Evolutionary conservation across 2,797 vertebrate genomes (phyloP).

Genomic region (Gadopsis marmoratus): DNA sequence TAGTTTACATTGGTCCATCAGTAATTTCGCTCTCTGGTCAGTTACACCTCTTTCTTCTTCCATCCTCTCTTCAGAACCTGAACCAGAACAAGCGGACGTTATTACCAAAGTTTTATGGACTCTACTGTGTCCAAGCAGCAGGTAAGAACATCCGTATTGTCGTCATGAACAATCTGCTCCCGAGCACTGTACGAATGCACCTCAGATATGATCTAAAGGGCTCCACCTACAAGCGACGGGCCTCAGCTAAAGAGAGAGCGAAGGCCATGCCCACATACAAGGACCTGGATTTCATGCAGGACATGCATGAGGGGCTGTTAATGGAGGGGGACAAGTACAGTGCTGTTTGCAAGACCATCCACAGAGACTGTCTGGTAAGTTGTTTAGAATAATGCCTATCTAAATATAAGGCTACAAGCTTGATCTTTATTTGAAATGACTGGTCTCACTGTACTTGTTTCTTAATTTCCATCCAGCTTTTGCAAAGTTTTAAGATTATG

Average conservation of each 20-base stretch:
- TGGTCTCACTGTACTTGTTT: neutral
- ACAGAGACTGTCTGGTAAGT: constrained; percentile 94
- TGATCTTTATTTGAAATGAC: neutral
- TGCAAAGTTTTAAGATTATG: constrained; percentile 99
- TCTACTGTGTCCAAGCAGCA: constrained; percentile 93
- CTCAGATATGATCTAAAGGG: constrained; percentile 96
- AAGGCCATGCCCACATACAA: constrained; percentile 92
- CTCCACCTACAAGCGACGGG: constrained; percentile 94
- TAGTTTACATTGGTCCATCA: neutral
- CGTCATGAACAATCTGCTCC: constrained; percentile 98
- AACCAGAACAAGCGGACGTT: constrained; percentile 96
- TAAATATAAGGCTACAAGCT: neutral
- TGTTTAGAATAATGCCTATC: neutral
- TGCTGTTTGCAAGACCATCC: constrained; percentile 93
- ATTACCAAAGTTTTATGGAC: constrained; percentile 95
- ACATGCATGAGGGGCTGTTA: constrained; percentile 88
- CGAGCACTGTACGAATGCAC: constrained; percentile 92
- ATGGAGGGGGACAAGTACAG: constrained; percentile 91
- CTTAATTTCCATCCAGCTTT: constrained; percentile 81
- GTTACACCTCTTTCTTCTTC: neutral
- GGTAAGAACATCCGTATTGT: constrained; percentile 97
- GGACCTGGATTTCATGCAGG: constrained; percentile 95
- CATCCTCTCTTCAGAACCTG: constrained; percentile 86
- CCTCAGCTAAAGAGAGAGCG: constrained; percentile 90
- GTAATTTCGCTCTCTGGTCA: neutral